These are phyloP conservation scores for Aphelinus certus DNA, from an alignment of 1,140 invertebrate species.

Conservation along the genomic window DNA sequence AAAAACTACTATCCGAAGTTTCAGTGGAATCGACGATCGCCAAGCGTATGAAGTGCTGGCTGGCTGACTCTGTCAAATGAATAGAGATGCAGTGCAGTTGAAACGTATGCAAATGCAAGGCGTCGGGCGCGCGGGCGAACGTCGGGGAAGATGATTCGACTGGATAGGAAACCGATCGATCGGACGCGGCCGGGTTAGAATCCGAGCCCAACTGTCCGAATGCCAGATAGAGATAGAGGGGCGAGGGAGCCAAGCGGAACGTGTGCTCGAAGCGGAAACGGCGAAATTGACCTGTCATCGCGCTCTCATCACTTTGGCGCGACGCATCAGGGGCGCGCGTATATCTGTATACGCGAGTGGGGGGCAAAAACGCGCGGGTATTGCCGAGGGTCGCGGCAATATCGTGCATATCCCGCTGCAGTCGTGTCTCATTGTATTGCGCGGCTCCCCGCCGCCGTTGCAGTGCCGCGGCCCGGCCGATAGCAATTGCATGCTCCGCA, in stretches of 20 bases:
- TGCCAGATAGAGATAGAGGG: not conserved
- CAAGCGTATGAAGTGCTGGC: too few relatives aligned
- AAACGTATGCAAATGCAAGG: too few relatives aligned
- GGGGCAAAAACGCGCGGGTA: constrained; percentile 38
- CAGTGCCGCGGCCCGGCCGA: constrained; percentile 59
- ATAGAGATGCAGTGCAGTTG: too few relatives aligned
- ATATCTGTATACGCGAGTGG: too few relatives aligned
- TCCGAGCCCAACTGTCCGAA: not conserved
- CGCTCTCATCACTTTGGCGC: not conserved
- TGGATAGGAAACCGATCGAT: too few relatives aligned
- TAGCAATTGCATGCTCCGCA: constrained; percentile 59
- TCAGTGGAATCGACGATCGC: too few relatives aligned
- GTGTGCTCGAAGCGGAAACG: constrained; percentile 9
- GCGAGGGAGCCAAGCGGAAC: not conserved
- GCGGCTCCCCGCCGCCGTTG: constrained; percentile 63
- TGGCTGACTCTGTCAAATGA: too few relatives aligned
- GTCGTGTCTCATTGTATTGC: constrained; percentile 52
- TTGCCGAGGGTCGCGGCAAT: constrained; percentile 54
- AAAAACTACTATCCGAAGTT: too few relatives aligned
- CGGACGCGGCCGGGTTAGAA: too few relatives aligned
- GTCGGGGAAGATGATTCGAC: too few relatives aligned
- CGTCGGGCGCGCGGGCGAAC: too few relatives aligned
- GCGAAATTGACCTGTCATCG: constrained; percentile 15
- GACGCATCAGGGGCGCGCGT: not conserved
- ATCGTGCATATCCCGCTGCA: constrained; percentile 49